phyloP scores from a whole-genome alignment of 2,797 vertebrate species.

The Tiaroga cobitis region DNA sequence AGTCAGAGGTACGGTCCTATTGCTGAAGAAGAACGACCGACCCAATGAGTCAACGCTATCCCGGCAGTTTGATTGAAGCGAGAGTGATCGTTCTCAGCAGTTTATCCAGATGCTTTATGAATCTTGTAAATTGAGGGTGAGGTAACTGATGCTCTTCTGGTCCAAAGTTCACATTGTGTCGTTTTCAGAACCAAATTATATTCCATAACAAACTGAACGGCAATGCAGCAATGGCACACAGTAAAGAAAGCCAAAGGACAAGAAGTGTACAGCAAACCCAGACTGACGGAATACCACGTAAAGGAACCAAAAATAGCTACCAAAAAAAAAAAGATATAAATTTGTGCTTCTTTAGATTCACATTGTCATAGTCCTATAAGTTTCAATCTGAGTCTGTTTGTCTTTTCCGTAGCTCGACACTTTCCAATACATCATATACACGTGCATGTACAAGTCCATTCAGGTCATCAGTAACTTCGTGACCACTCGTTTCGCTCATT shows the following conservation, averaged over 20 bases:
- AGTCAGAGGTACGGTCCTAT: constrained; percentile 27
- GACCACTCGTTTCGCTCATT: constrained; percentile 10
- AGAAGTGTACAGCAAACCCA: constrained; percentile 53
- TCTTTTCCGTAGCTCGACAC: constrained; percentile 63
- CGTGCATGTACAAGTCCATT: constrained; percentile 77
- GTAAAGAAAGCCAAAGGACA: constrained; percentile 54
- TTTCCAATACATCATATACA: constrained; percentile 75
- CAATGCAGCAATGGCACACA: constrained; percentile 40
- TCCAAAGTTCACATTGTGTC: constrained; percentile 31
- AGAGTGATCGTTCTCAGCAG: constrained; percentile 17
- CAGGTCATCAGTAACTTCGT: constrained; percentile 67
- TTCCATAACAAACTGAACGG: constrained; percentile 26
- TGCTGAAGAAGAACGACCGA: constrained; percentile 31
- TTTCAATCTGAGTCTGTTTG: constrained; percentile 49
- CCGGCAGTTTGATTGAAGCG: constrained; percentile 43
- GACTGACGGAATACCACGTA: constrained; percentile 58
- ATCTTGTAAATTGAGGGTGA: constrained; percentile 24
- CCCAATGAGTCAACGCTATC: constrained; percentile 4
- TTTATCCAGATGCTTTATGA: constrained; percentile 28
- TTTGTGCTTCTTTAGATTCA: constrained; percentile 85
- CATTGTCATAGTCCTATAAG: constrained; percentile 72
- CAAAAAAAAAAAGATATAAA: constrained; percentile 74
- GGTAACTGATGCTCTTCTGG: constrained; percentile 19
- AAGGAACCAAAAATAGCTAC: constrained; percentile 61
- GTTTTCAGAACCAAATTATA: constrained; percentile 29